These are phyloP conservation scores for Pantelozetes paolii DNA, from an alignment of 2,888 invertebrate species.

Conservation along the genomic window DNA sequence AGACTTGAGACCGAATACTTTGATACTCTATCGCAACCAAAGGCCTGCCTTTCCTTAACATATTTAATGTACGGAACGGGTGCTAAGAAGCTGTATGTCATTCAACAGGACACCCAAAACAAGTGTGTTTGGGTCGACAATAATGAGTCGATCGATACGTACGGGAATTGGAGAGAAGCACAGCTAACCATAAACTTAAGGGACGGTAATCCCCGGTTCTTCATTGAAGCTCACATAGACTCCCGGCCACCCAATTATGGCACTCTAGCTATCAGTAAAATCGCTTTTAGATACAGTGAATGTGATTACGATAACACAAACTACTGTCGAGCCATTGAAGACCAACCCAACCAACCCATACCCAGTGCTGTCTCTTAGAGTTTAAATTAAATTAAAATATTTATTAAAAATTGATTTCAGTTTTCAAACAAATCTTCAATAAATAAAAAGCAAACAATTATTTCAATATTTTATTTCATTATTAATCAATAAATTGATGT, in stretches of 20 bases:
- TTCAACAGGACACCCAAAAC: constrained; percentile 17
- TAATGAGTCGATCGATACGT: background rate
- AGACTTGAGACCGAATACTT: constrained; percentile 27
- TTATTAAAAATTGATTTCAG: no score
- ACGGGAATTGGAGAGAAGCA: constrained; percentile 2
- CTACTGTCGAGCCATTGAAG: background rate
- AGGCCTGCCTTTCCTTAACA: background rate
- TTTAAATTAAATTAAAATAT: no score
- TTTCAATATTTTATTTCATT: no score
- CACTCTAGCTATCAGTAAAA: background rate
- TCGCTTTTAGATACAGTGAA: background rate
- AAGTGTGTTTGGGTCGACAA: constrained; percentile 22
- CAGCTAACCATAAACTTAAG: constrained; percentile 6
- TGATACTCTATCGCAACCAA: background rate
- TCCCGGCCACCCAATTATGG: constrained; percentile 16
- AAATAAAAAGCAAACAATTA: no score
- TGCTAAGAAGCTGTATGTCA: background rate
- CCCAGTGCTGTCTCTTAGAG: background rate
- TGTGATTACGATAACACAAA: constrained; percentile 8
- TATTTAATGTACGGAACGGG: constrained; percentile 28
- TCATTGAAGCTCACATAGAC: constrained; percentile 21
- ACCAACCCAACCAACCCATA: background rate
- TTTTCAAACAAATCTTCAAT: no score
- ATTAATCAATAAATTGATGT: no score
- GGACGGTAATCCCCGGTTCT: constrained; percentile 13